Base-by-base conservation (phyloP, 1,140 invertebrate genomes). In the Lepidurus arcticus region DNA sequence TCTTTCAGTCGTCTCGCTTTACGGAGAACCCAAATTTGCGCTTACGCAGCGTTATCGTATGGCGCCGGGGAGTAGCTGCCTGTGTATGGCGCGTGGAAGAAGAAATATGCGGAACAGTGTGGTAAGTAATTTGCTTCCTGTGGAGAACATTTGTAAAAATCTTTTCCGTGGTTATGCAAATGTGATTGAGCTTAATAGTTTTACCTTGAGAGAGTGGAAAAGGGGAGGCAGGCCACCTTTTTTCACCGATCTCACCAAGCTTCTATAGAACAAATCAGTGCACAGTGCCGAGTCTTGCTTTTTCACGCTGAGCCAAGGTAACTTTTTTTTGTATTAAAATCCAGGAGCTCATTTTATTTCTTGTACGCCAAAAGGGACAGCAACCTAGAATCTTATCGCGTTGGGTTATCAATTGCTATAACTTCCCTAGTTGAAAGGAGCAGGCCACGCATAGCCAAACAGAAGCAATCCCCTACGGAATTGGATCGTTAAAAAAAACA, bases 151-250 rank as follows among this genome's bases (percentile, higher is more conserved):
- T 65, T 65, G 53, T 65, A 65, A 65, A 10, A 65, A 65, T 21
- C 53, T 65, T 65, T 65, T n/a, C 53, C 53, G 53, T 65, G 53
- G 53, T 65, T 65, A 65, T 65, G 53, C n/a, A 65, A 65, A 65
- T 65, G 53, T 65, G 53, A 65, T 65, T 65, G 53, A 65, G 53
- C 53, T 65, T 65, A 65, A 65, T 65, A 65, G 53, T 65, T 65
- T 34, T 65, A 9, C 53, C 53, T 65, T 21, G 53, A 21, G 53
- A 0, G 53, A 13, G 53, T 65, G 53, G 21, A 65, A 65, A 65
- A 65, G 1, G 53, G 53, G 21, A 65, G 53, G n/a, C 53, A 21
- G 53, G 21, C 53, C 53, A 65, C 53, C 8, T 65, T 65, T 65
- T 47, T 10, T 21, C 53, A 65, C 16, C 53, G 53, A 65, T n/a